Evolutionary conservation across 2,797 vertebrate species (phyloP).

Genomic region (Geotrypetes seraphini): DNA sequence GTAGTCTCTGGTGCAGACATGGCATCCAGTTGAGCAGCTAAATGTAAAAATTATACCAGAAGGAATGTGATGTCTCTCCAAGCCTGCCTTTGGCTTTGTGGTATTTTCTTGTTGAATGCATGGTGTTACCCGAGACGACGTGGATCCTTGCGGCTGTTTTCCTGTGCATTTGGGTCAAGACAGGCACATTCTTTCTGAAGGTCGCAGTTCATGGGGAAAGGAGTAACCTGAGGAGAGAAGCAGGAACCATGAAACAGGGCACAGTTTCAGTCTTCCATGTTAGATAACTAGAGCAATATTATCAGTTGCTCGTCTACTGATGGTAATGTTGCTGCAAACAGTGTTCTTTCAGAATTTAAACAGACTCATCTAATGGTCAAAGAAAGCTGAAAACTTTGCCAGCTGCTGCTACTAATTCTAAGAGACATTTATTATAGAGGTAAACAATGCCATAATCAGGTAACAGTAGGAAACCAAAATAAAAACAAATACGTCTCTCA

Average conservation of each 20-base stretch:
- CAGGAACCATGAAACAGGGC: not conserved
- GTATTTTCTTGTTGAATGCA: conserved; percentile 18
- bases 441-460: too few relatives aligned
- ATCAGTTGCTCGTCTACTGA: too few relatives aligned
- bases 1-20: conserved; percentile 64
- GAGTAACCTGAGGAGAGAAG: conserved; percentile 70
- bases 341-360: too few relatives aligned
- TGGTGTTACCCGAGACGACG: conserved; percentile 58
- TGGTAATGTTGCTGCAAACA: too few relatives aligned
- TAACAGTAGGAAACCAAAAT: too few relatives aligned
- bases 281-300: too few relatives aligned
- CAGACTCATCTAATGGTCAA: too few relatives aligned
- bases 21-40: conserved; percentile 64
- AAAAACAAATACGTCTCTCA: too few relatives aligned
- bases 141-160: conserved; percentile 64
- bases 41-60: conserved; percentile 61
- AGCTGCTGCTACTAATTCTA: too few relatives aligned
- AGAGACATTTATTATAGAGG: too few relatives aligned
- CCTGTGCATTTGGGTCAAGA: conserved; percentile 77
- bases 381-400: too few relatives aligned
- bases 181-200: conserved; percentile 85
- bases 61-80: conserved; percentile 56
- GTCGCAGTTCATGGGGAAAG: conserved; percentile 92
- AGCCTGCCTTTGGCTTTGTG: conserved; percentile 52
- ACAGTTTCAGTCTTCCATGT: too few relatives aligned